Evolutionary conservation across 2,888 invertebrate genomes (phyloP).

Genomic region (Ormyrus pomaceus): DNA sequence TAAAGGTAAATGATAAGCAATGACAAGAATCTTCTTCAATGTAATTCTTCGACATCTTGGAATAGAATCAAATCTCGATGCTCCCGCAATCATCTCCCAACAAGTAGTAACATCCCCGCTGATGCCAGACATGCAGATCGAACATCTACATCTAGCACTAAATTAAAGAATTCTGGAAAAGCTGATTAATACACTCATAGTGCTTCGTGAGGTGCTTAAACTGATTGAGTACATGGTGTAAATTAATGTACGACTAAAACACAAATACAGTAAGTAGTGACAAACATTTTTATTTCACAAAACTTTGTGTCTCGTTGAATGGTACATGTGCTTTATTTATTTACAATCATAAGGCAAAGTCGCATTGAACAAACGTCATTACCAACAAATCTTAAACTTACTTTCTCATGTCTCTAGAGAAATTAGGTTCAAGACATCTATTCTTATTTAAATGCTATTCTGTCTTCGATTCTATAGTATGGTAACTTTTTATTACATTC

Average conservation of each 20-base stretch:
- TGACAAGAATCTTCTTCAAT: slow-evolving; percentile 37
- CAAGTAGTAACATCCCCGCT: slow-evolving; percentile 35
- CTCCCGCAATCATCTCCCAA: not conserved
- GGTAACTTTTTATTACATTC: too few species aligned
- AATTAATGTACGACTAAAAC: slow-evolving; percentile 19
- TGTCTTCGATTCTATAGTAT: too few species aligned
- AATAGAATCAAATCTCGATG: slow-evolving; percentile 33
- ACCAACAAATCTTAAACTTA: too few species aligned
- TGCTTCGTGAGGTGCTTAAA: slow-evolving; percentile 4
- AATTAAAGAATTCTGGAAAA: not conserved
- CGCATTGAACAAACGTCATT: too few species aligned
- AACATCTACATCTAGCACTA: not conserved
- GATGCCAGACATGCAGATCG: slow-evolving; percentile 13
- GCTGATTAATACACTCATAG: not conserved
- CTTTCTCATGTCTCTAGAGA: too few species aligned
- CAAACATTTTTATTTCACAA: slow-evolving; percentile 49
- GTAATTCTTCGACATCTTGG: slow-evolving; percentile 16
- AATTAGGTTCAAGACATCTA: too few species aligned
- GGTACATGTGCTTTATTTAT: slow-evolving; percentile 50
- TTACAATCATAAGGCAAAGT: slow-evolving; percentile 36
- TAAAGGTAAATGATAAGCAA: slow-evolving; percentile 34
- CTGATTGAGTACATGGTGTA: not conserved
- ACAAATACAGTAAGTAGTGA: slow-evolving; percentile 32
- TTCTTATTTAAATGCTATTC: too few species aligned
- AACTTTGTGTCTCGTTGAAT: slow-evolving; percentile 26